Evolutionary conservation across 2,797 vertebrate species (phyloP).

Genomic region (Austrolebias charrua): DNA sequence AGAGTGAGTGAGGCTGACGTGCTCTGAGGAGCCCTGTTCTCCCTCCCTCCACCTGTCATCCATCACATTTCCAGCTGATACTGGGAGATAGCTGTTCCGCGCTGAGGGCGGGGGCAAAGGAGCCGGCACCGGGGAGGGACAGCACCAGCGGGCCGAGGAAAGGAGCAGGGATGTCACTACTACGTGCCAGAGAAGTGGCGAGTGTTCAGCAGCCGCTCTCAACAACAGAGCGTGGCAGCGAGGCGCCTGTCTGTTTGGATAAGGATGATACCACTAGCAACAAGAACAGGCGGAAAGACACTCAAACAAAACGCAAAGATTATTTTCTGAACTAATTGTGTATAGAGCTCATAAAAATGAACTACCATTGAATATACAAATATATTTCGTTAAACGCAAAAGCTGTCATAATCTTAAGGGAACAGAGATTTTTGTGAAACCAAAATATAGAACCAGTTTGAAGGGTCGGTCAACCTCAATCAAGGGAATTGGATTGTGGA

Average conservation of each 20-base stretch:
- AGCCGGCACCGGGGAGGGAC: slow-evolving; percentile 25
- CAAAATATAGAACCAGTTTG: too few relatives aligned
- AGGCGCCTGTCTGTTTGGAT: slow-evolving; percentile 30
- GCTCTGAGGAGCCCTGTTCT: slow-evolving; percentile 72
- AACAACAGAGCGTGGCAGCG: slow-evolving; percentile 25
- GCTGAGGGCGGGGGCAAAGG: slow-evolving; percentile 29
- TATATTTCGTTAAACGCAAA: too few relatives aligned
- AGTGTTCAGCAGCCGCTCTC: slow-evolving; percentile 39
- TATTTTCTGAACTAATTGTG: slow-evolving; percentile 11
- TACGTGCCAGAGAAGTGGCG: slow-evolving; percentile 35
- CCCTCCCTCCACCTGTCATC: slow-evolving; percentile 66
- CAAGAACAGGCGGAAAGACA: slow-evolving; percentile 3
- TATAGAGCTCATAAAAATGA: too few relatives aligned
- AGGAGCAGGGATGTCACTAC: slow-evolving; percentile 35
- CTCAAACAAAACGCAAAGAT: slow-evolving; percentile 3
- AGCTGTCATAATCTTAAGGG: too few relatives aligned
- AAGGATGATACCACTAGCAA: slow-evolving; percentile 23
- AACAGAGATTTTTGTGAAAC: too few relatives aligned
- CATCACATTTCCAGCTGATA: slow-evolving; percentile 74
- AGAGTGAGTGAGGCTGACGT: slow-evolving; percentile 77
- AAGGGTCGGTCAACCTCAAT: too few relatives aligned
- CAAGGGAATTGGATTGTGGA: too few relatives aligned
- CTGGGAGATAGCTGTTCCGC: slow-evolving; percentile 75
- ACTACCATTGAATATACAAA: too few relatives aligned
- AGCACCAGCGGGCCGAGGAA: slow-evolving; percentile 39